Evolutionary conservation across 2,113 vertebrate genomes (phyloP), one percentile per base, ranked within the genome.

Genomic region (Sterna hirundo): DNA sequence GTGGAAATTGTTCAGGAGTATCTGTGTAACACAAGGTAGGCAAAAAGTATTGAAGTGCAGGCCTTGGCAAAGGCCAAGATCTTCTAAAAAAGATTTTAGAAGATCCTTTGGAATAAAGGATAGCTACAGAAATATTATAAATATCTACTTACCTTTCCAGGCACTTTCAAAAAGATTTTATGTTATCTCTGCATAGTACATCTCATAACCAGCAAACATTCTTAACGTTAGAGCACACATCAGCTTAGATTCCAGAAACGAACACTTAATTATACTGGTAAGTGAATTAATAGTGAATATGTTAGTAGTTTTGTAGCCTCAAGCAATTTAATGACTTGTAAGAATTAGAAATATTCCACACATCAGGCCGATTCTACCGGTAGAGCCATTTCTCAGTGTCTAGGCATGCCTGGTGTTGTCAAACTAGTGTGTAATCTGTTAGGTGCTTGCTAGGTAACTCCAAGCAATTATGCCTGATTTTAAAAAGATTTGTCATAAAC

Each of bases 11-110:
- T 91, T 96, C 10, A 94, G 95, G 87, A 95, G 57, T 55, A 65
- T 95, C 54, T 68, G 42, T 92, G 88, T 94, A 15, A 93, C 47
- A 49, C 93, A 86, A 95, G 92, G 90, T 87, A 72, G 74, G 93
- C 38, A 89, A 88, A 70, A 94, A 88, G 76, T 94, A 71, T 46
- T 93, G 94, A 97, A 91, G 65, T 87, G 76, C 96, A 96, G 94
- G 93, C 81, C 88, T 86, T 79, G 83, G 82, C 68, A 26, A 38
- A 97, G 96, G 90, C 96, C 61, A 90, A 79, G 97, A 98, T 98
- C 98, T 98, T 98, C 98, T 98, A 98, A 98, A 97, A 97, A 86
- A 91, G 38, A 30, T 32, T 93, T 98, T 98, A 98, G 98, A 98
- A 98, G 98, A 98, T 98, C 97, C 83, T 71, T 30, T 76, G 51